Evolutionary conservation across 2,888 invertebrate species (phyloP).

Genomic region (Caenorhabditis sp.): DNA sequence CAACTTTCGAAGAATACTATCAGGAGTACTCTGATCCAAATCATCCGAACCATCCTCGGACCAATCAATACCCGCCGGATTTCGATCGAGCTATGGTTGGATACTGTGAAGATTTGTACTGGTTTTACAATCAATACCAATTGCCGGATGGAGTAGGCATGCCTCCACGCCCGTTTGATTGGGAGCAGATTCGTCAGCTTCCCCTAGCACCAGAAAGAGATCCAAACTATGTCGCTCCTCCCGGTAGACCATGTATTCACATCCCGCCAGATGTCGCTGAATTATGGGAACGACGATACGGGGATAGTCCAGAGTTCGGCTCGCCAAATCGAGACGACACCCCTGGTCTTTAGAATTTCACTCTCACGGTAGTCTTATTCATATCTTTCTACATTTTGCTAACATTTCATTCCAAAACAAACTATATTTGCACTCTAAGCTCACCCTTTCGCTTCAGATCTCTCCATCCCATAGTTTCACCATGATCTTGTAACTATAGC

Average conservation of each 20-base stretch:
- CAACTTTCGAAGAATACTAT: slow-evolving; percentile 9
- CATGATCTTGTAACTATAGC: not conserved
- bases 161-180: slow-evolving; percentile 32
- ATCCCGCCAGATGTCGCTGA: slow-evolving; percentile 17
- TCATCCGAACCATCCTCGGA: not conserved
- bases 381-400: not conserved
- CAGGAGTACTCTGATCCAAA: not conserved
- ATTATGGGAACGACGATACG: too few relatives aligned
- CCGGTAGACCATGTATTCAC: not conserved
- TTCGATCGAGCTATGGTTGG: not conserved
- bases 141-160: not conserved
- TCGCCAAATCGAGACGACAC: not conserved
- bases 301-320: too few relatives aligned
- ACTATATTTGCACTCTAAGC: not conserved
- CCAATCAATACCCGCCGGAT: slow-evolving; percentile 5
- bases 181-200: not conserved
- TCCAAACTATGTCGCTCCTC: slow-evolving; percentile 25
- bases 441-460: not conserved
- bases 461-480: not conserved
- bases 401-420: slow-evolving; percentile 1
- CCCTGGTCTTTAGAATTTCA: not conserved
- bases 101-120: slow-evolving; percentile 27
- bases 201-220: slow-evolving; percentile 19
- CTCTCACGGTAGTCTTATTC: not conserved
- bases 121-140: slow-evolving; percentile 1